Evolutionary conservation across 2,113 vertebrate species (phyloP).

Genomic region (Chlamydotis undulata): DNA sequence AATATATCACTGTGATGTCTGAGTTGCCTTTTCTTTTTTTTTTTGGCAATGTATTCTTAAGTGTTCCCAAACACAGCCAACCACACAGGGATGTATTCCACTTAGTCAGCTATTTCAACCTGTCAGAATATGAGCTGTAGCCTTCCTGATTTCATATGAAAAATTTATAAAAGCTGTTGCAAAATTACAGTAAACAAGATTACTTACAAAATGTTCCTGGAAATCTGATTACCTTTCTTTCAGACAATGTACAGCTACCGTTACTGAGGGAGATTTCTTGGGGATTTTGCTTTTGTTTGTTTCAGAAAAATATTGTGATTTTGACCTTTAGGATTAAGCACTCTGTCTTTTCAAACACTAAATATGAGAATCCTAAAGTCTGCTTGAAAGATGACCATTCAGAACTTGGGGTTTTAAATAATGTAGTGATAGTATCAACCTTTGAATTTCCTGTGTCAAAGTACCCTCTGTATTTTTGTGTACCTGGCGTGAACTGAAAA

Average conservation of each 20-base stretch:
- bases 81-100: background rate
- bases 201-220: conserved; percentile 38
- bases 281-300: background rate
- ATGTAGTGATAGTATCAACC: background rate
- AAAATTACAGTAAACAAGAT: conserved; percentile 46
- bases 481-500: background rate
- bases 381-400: background rate
- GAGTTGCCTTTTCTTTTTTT: background rate
- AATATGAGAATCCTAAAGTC: background rate
- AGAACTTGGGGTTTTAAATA: conserved; percentile 12
- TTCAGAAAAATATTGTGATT: conserved; percentile 25
- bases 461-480: background rate
- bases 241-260: background rate
- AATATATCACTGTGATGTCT: background rate
- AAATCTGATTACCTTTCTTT: conserved; percentile 36
- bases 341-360: background rate
- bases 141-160: conserved; percentile 44
- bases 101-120: conserved; percentile 36
- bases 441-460: conserved; percentile 18
- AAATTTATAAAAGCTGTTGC: conserved; percentile 57
- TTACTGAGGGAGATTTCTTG: background rate
- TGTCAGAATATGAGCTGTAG: conserved; percentile 27
- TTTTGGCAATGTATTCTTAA: background rate
- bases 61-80: background rate
- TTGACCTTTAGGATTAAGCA: conserved; percentile 14